Percentiles rank a stretch among this genome's conserved stretches.
Conservation (phyloP, 2,888 invertebrate species). For the Tholera decimalis region DNA sequence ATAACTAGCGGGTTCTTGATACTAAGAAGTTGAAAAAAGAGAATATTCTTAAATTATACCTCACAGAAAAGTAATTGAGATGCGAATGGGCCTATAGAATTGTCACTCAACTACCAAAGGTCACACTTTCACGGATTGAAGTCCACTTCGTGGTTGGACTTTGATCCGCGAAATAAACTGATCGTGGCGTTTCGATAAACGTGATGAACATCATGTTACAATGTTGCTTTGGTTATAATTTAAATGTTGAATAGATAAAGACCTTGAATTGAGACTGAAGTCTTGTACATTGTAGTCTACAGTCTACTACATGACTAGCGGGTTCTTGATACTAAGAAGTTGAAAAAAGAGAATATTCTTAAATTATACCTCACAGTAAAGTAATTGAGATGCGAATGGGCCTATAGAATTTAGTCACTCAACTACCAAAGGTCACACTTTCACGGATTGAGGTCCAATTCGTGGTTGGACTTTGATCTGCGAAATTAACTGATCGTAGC, state of each 20-base stretch:
- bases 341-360: neutral
- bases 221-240: neutral
- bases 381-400: neutral
- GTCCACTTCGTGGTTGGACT: conserved; percentile 3
- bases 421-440: conserved; percentile 8
- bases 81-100: neutral
- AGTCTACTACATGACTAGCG: too few species aligned
- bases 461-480: conserved; percentile 10
- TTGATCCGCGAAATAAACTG: conserved; percentile 8
- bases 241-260: too few species aligned
- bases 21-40: neutral
- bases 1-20: neutral
- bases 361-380: too few species aligned
- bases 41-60: neutral
- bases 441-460: conserved; percentile 2
- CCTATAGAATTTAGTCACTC: neutral
- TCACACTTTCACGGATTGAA: conserved; percentile 8
- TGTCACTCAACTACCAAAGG: neutral
- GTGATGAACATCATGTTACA: neutral
- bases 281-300: too few species aligned
- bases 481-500: neutral
- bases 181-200: neutral
- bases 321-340: neutral
- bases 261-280: neutral
- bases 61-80: neutral